Conservation (phyloP, 2,113 vertebrate species). For the Mormyrus lacerda region DNA sequence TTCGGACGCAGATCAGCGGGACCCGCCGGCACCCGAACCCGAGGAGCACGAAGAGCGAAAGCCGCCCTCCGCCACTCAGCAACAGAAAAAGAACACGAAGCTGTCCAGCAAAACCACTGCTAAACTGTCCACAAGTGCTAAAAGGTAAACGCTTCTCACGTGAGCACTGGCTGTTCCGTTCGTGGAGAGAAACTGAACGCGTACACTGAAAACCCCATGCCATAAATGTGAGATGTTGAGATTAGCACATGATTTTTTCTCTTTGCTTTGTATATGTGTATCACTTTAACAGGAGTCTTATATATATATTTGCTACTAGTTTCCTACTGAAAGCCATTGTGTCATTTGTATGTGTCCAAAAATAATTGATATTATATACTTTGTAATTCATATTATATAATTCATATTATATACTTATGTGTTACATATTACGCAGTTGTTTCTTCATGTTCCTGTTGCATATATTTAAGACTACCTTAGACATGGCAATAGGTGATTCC, state of each 20-base stretch:
- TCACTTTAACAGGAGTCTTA: neutral
- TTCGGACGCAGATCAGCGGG: conserved; percentile 83
- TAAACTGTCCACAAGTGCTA: conserved; percentile 85
- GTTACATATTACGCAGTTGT: neutral
- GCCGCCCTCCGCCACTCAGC: conserved; percentile 69
- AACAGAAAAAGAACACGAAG: conserved; percentile 83
- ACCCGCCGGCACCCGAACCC: conserved; percentile 75
- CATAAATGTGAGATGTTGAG: neutral
- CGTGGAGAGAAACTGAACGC: neutral
- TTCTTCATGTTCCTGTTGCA: neutral
- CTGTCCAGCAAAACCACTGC: conserved; percentile 53
- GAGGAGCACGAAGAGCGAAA: conserved; percentile 82
- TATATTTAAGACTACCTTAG: neutral
- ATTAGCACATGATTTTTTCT: neutral
- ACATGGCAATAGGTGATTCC: neutral
- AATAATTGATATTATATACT: neutral
- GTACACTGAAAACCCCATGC: neutral
- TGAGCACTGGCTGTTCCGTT: neutral
- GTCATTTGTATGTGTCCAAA: neutral
- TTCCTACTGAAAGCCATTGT: neutral
- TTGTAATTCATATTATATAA: too few relatives aligned
- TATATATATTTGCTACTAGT: neutral
- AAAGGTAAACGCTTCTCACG: conserved; percentile 64
- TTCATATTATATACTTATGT: neutral
- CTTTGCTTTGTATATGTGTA: neutral